A percentile compares a stretch with the other conserved stretches of the same genome.
Conservation (phyloP, 2,888 invertebrate genomes). For the Acleris literana region DNA sequence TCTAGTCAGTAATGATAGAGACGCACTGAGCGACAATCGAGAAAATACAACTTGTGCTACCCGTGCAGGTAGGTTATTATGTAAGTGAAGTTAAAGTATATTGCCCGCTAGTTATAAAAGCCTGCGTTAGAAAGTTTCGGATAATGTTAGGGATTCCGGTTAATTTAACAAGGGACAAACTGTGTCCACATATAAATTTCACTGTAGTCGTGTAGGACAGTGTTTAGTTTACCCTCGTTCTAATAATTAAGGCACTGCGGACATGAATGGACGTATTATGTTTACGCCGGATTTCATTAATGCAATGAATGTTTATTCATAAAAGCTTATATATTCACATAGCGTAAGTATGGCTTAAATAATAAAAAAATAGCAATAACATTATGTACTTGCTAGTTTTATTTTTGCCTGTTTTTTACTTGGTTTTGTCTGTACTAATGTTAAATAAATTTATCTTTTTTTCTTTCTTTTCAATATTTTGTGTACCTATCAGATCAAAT, state of each 20-base stretch:
- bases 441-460: too few relatives aligned
- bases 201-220: constrained; percentile 21
- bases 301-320: constrained; percentile 19
- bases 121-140: constrained; percentile 46
- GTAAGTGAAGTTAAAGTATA: constrained; percentile 9
- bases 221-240: constrained; percentile 36
- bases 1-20: too few relatives aligned
- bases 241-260: constrained; percentile 32
- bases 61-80: constrained; percentile 3
- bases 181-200: constrained; percentile 45
- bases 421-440: too few relatives aligned
- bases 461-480: too few relatives aligned
- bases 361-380: too few relatives aligned
- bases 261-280: constrained; percentile 28
- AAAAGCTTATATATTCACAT: background rate
- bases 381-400: too few relatives aligned
- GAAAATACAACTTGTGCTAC: too few relatives aligned
- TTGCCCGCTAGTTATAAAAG: constrained; percentile 42
- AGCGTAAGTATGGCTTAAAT: too few relatives aligned
- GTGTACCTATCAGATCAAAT: too few relatives aligned
- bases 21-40: too few relatives aligned
- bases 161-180: constrained; percentile 54
- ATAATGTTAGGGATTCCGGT: constrained; percentile 45
- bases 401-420: too few relatives aligned
- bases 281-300: constrained; percentile 25